Percentiles rank a stretch among this genome's conserved stretches.
Evolutionary conservation across 2,113 vertebrate genomes (phyloP).

Genomic region (Parus major): DNA sequence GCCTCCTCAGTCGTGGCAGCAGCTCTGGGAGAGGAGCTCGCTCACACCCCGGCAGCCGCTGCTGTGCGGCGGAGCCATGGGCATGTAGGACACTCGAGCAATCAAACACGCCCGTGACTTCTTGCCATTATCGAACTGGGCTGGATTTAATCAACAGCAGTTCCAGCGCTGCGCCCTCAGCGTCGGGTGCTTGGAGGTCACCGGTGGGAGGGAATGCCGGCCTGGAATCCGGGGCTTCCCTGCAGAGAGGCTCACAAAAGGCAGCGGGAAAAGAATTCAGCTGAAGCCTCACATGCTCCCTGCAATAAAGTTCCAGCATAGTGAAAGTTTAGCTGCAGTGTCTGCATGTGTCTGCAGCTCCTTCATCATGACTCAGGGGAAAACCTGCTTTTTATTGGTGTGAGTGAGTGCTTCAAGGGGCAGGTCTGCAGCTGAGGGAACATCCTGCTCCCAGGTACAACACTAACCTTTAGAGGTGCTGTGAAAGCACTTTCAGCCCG

Average conservation of each 20-base stretch:
- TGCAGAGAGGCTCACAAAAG: background rate
- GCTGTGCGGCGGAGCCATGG: background rate
- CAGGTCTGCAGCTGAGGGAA: constrained; percentile 6
- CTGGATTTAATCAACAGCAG: constrained; percentile 6
- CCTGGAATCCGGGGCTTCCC: background rate
- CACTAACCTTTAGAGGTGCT: background rate
- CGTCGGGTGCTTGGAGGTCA: background rate
- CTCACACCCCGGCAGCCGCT: background rate
- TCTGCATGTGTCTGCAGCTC: background rate
- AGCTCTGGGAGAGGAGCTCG: background rate
- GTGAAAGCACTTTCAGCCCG: background rate
- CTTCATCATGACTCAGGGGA: constrained; percentile 31
- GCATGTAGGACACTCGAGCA: background rate
- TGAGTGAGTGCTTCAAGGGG: background rate
- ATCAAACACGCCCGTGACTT: background rate
- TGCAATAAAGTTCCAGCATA: background rate
- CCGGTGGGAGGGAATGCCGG: background rate
- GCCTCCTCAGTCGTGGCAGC: background rate
- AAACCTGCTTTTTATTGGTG: background rate
- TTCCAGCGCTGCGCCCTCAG: background rate
- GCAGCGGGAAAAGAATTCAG: background rate
- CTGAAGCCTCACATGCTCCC: background rate
- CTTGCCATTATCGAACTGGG: background rate
- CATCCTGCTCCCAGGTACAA: background rate
- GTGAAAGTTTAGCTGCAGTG: background rate